Percentiles rank a stretch among this genome's conserved stretches.
These are phyloP conservation scores for Australoheros facetus DNA, from an alignment of 2,797 vertebrate genomes.

Conservation along the genomic window DNA sequence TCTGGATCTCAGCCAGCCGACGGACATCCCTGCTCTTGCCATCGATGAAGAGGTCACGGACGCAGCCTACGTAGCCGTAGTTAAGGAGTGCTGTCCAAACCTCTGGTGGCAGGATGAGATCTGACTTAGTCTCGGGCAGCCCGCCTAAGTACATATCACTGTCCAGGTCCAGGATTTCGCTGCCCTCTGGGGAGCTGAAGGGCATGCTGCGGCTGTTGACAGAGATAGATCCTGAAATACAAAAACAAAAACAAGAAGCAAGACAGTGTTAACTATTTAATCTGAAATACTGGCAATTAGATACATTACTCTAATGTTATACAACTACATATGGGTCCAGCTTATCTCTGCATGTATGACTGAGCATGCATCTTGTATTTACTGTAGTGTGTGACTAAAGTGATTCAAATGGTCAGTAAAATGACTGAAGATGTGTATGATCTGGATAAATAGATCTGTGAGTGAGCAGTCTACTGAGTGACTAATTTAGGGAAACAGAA, in stretches of 20 bases:
- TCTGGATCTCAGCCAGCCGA: constrained; percentile 87
- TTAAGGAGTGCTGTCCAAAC: constrained; percentile 92
- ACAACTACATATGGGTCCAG: not conserved
- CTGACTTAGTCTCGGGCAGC: constrained; percentile 84
- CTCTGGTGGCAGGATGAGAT: constrained; percentile 88
- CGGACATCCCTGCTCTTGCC: constrained; percentile 92
- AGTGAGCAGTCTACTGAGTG: not conserved
- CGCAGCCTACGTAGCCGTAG: constrained; percentile 92
- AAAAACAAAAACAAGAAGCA: not conserved
- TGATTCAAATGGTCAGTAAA: not conserved
- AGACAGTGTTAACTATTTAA: not conserved
- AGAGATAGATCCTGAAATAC: constrained; percentile 84
- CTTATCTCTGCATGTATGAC: not conserved
- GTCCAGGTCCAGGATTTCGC: constrained; percentile 92
- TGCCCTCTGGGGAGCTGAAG: constrained; percentile 90
- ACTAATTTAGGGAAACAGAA: constrained; percentile 29
- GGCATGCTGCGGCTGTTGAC: constrained; percentile 94
- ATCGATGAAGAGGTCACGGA: constrained; percentile 93
- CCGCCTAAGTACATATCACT: constrained; percentile 92
- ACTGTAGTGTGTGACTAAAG: not conserved
- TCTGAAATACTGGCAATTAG: not conserved
- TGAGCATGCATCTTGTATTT: not conserved
- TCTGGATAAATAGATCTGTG: not conserved
- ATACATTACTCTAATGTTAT: not conserved
- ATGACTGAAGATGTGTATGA: not conserved